Conservation (phyloP, 23 tunicate species). For the Botrylloides violaceus region DNA sequence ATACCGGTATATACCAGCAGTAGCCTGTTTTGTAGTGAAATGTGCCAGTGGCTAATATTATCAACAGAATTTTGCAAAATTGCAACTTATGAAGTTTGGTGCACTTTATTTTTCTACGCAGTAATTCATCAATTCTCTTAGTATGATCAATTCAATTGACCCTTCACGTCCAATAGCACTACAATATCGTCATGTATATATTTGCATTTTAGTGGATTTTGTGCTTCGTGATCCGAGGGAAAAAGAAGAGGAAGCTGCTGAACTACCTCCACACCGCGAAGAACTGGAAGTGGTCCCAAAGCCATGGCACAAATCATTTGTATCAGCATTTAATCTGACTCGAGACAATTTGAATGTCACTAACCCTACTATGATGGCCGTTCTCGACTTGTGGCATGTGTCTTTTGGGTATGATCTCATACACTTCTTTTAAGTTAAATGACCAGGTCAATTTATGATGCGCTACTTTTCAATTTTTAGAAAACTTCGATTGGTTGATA, state of each 20-base stretch:
- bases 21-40: too few relatives aligned
- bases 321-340: conserved; percentile 27
- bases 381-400: conserved; percentile 87
- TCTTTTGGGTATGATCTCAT: conserved; percentile 56
- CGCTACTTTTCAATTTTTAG: conserved; percentile 22
- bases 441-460: neutral
- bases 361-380: conserved; percentile 94
- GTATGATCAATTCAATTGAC: too few relatives aligned
- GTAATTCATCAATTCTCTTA: too few relatives aligned
- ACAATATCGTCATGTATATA: too few relatives aligned
- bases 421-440: neutral
- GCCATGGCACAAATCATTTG: conserved; percentile 76
- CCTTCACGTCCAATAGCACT: too few relatives aligned
- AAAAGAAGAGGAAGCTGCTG: conserved; percentile 64
- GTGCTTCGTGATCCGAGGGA: conserved; percentile 94
- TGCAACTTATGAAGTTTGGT: too few relatives aligned
- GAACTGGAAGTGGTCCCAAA: conserved; percentile 90
- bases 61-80: too few relatives aligned
- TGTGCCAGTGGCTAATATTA: too few relatives aligned
- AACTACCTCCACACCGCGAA: conserved; percentile 67
- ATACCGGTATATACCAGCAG: neutral
- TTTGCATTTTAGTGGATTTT: conserved; percentile 70
- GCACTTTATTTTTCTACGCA: too few relatives aligned
- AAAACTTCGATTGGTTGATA: conserved; percentile 58
- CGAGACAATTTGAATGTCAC: conserved; percentile 77